These are phyloP conservation scores for Biston betularia DNA, from an alignment of 2,888 invertebrate species.

Conservation along the genomic window DNA sequence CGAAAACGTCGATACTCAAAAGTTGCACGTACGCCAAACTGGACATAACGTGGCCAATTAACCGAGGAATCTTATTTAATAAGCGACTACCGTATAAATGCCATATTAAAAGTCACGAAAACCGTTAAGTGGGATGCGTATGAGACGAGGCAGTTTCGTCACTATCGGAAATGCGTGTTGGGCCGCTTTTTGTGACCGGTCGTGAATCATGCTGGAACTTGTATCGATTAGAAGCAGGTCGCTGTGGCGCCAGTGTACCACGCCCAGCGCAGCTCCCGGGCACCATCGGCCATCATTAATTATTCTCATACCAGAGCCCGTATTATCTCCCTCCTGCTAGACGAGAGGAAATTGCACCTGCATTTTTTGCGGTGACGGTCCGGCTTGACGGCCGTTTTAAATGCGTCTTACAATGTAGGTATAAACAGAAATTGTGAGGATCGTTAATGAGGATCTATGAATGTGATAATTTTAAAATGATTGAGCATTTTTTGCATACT, in stretches of 20 bases:
- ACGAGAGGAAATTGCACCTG: slow-evolving; percentile 59
- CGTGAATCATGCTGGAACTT: slow-evolving; percentile 66
- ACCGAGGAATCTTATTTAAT: slow-evolving; percentile 77
- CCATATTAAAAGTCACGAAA: slow-evolving; percentile 73
- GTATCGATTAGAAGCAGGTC: slow-evolving; percentile 59
- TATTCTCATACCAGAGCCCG: slow-evolving; percentile 69
- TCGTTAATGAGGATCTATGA: slow-evolving; percentile 12
- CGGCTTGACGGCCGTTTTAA: slow-evolving; percentile 23
- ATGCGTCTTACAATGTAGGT: slow-evolving; percentile 31
- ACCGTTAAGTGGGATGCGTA: slow-evolving; percentile 78
- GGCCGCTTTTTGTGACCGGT: slow-evolving; percentile 66
- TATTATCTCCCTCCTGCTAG: slow-evolving; percentile 62
- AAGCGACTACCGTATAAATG: slow-evolving; percentile 79
- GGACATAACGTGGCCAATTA: slow-evolving; percentile 73
- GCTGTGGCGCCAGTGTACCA: slow-evolving; percentile 74
- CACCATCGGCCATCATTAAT: slow-evolving; percentile 70
- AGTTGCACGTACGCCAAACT: slow-evolving; percentile 62
- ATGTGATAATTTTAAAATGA: slow-evolving; percentile 11
- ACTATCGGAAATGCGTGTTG: slow-evolving; percentile 70
- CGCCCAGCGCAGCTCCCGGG: slow-evolving; percentile 70
- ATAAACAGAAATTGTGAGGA: slow-evolving; percentile 14
- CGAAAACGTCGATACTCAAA: slow-evolving; percentile 65
- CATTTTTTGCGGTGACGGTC: slow-evolving; percentile 49
- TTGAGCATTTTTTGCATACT: slow-evolving; percentile 4
- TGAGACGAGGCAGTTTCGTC: slow-evolving; percentile 71